Base-by-base conservation (phyloP, 2,113 vertebrate species). In the Anguilla japonica region DNA sequence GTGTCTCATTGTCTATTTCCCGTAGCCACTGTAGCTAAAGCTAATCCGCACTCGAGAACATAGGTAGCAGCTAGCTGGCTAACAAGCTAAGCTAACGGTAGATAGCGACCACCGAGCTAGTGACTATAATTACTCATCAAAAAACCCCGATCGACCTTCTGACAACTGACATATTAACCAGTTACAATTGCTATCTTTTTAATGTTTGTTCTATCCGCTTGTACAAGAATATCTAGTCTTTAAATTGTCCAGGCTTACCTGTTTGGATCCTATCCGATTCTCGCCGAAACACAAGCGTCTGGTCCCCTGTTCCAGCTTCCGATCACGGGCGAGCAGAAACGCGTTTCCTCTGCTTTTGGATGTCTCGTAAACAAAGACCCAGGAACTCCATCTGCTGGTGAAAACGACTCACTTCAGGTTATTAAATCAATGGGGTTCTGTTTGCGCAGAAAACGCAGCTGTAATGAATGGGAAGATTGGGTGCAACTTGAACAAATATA, bases 361-460 rank as follows among this genome's bases (percentile, higher is more conserved):
- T 81, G 83, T 83, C 78, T 89, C 39, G 84, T 87, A 84, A 89
- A 81, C 40, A 83, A 78, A 43, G 84, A 79, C 81, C 22, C 78
- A 78, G 53, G n/a, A 53, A 78, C 90, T 50, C 89, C 89, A 67
- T 60, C 89, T 88, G 85, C 79, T 88, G 90, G 89, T 18, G 2
- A 75, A 75, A 75, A 7, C n/a, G 9, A 20, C 18, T 26, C 60
- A 67, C 22, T 2, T 3, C 18, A 4, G 3, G 22, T 26, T 67
- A 67, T 60, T 15, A 15, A 60, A 60, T 60, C 57, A 60, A 60
- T 60, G 43, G 43, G 50, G 50, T 53, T 53, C 50, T 53, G 50
- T 53, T 14, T 53, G 50, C 13, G 50, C 50, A 53, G 50, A 9
- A 46, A 46, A 46, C 4, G 50, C 8, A 3, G 22, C 22, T 26